A percentile compares a stretch with the other conserved stretches of the same genome.
These are phyloP conservation scores for Syrista parreyssii DNA, from an alignment of 2,888 invertebrate genomes.

Conservation along the genomic window DNA sequence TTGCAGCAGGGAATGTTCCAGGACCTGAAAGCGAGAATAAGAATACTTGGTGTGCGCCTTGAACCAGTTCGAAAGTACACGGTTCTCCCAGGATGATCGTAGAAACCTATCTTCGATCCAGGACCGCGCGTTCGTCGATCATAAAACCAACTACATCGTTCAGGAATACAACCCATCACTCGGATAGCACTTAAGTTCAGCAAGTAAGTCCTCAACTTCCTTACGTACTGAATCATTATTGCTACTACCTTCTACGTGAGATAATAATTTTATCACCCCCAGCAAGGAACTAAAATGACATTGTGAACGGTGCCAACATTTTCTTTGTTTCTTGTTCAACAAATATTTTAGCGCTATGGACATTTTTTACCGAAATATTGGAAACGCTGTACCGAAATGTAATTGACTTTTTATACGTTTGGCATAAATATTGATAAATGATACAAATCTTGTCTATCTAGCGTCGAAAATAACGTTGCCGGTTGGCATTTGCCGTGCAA, in stretches of 20 bases:
- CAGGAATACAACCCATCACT: constrained; percentile 44
- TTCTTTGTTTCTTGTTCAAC: not conserved
- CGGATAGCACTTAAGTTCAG: constrained; percentile 44
- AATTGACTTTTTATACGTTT: not conserved
- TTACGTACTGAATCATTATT: constrained; percentile 8
- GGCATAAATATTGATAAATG: not conserved
- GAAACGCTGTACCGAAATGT: not conserved
- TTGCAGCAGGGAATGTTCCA: not conserved
- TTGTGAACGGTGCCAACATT: not conserved
- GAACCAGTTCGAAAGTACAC: constrained; percentile 12
- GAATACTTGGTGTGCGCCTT: not conserved
- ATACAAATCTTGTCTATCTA: not conserved
- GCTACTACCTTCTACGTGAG: not conserved
- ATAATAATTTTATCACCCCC: not conserved
- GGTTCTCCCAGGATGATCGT: constrained; percentile 33
- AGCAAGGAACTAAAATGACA: not conserved
- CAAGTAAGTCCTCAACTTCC: constrained; percentile 22
- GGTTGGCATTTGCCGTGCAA: constrained; percentile 8
- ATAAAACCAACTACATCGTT: constrained; percentile 45
- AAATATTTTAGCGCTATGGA: not conserved
- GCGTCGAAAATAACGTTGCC: not conserved
- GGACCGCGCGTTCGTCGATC: constrained; percentile 32
- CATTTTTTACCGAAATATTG: not conserved
- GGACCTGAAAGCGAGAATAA: not conserved
- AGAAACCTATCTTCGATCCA: constrained; percentile 38